A percentile compares a stretch with the other conserved stretches of the same genome.
Conservation (phyloP, 2,888 invertebrate species). For the Philonicus albiceps region DNA sequence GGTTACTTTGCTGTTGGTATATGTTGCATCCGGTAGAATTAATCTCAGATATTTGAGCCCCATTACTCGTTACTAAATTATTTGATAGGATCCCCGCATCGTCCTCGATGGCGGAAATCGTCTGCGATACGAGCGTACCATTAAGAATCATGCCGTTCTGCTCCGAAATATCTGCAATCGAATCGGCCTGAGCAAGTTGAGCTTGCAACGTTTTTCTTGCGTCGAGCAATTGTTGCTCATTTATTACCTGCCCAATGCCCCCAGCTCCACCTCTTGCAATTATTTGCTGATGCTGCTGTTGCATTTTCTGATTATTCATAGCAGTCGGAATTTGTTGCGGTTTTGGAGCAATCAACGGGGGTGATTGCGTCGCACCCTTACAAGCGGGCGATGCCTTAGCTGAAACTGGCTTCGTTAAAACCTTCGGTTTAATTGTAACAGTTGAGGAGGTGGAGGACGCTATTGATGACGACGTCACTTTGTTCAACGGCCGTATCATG, state of each 20-base stretch:
- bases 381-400: conserved; percentile 53
- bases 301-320: conserved; percentile 32
- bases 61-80: not conserved
- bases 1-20: conserved; percentile 37
- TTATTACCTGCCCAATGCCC: conserved; percentile 6
- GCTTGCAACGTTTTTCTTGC: conserved; percentile 12
- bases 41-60: not conserved
- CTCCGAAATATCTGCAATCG: not conserved
- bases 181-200: conserved; percentile 1
- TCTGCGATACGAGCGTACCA: not conserved
- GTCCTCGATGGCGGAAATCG: not conserved
- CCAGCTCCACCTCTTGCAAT: not conserved
- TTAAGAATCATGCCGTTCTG: not conserved
- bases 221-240: conserved; percentile 27
- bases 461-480: conserved; percentile 22
- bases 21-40: not conserved
- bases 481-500: conserved; percentile 46
- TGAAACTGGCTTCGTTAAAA: conserved; percentile 45
- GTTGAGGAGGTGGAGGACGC: conserved; percentile 14
- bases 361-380: conserved; percentile 52
- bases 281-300: conserved; percentile 31
- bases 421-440: conserved; percentile 49
- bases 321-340: conserved; percentile 56
- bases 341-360: conserved; percentile 57
- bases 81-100: not conserved